Evolutionary conservation across 2,797 vertebrate genomes (phyloP).

Genomic region (Xenopus petersii): DNA sequence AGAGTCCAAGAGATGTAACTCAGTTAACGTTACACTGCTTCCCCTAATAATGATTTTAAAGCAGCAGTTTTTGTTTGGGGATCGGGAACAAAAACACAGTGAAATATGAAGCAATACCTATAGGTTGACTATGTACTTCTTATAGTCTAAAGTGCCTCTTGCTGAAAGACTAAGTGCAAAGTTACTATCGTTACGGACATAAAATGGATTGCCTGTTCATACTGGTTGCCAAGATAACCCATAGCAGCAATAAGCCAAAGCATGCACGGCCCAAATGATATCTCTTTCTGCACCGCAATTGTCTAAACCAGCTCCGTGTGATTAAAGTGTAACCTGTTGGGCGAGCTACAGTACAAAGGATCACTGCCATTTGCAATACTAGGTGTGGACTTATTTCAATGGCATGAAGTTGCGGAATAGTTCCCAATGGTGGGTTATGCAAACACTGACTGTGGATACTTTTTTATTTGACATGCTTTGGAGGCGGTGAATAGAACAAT

Average conservation of each 20-base stretch:
- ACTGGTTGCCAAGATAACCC: conserved; percentile 15
- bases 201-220: conserved; percentile 10
- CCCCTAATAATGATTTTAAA: background rate
- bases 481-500: background rate
- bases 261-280: conserved; percentile 3
- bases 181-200: conserved; percentile 18
- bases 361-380: background rate
- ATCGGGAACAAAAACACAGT: background rate
- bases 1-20: background rate
- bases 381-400: background rate
- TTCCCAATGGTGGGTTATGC: background rate
- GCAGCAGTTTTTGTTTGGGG: conserved; percentile 9
- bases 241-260: conserved; percentile 40
- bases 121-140: conserved; percentile 4
- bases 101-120: background rate
- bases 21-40: background rate
- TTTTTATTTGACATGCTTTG: background rate
- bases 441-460: background rate
- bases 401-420: background rate
- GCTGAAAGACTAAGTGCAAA: conserved; percentile 33
- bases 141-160: conserved; percentile 25
- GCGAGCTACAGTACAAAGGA: conserved; percentile 2
- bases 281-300: background rate
- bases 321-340: background rate
- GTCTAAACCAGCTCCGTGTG: background rate